Percentiles rank a stretch among this genome's conserved stretches.
Conservation (phyloP, 1,140 invertebrate genomes). For the Aphaenogaster rudis region DNA sequence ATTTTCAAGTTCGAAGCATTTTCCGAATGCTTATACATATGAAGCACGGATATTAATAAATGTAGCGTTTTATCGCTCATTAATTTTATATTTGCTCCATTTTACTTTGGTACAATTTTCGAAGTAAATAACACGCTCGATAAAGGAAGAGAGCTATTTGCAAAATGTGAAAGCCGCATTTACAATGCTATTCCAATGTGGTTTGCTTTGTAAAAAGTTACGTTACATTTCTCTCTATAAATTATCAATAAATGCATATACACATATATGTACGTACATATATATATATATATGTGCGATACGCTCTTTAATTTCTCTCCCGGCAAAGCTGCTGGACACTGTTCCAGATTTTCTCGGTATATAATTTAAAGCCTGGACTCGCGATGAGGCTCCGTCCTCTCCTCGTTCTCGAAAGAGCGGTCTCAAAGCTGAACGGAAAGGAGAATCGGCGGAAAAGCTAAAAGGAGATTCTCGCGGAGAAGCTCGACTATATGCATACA, state of each 20-base stretch:
- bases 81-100: background rate
- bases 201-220: background rate
- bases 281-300: background rate
- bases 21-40: background rate
- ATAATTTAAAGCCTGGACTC: slow-evolving; percentile 20
- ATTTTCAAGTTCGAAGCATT: background rate
- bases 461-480: slow-evolving; percentile 54
- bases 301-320: background rate
- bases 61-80: slow-evolving; percentile 4
- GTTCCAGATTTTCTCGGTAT: slow-evolving; percentile 25
- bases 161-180: background rate
- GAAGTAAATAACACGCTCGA: background rate
- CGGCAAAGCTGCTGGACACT: slow-evolving; percentile 29
- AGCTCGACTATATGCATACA: slow-evolving; percentile 54
- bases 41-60: background rate
- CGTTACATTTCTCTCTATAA: background rate
- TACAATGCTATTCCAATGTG: background rate
- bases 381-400: slow-evolving; percentile 8
- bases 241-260: background rate
- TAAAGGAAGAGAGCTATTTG: background rate
- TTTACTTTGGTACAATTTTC: slow-evolving; percentile 14
- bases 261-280: background rate
- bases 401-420: background rate
- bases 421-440: slow-evolving; percentile 54
- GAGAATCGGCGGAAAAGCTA: slow-evolving; percentile 64